phyloP scores from a whole-genome alignment of 2,888 invertebrate species.

The Heliconius cydno region DNA sequence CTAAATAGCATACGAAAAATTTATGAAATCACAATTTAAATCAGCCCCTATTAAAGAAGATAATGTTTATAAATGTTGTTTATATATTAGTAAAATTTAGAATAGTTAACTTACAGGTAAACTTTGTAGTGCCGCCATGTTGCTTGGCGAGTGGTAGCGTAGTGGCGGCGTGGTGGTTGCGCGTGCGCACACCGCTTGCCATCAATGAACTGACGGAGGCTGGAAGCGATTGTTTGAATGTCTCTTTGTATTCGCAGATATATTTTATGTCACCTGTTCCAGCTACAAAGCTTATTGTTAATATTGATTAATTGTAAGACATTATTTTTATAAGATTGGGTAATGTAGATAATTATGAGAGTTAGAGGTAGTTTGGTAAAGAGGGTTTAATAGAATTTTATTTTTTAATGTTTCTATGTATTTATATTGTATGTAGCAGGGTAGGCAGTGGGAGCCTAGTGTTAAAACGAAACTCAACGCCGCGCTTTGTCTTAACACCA shows the following conservation, averaged over 20 bases:
- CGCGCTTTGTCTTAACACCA: too few species aligned
- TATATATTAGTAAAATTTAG: conserved; percentile 45
- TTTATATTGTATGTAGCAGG: too few species aligned
- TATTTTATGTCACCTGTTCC: conserved; percentile 45
- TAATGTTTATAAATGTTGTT: conserved; percentile 30
- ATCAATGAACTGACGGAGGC: conserved; percentile 60
- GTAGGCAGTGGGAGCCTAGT: too few species aligned
- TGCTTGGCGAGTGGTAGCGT: conserved; percentile 72
- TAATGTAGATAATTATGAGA: too few species aligned
- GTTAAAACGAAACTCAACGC: too few species aligned
- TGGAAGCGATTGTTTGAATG: conserved; percentile 52
- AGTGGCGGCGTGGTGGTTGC: conserved; percentile 67
- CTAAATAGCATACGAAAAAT: not conserved
- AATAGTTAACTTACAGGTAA: conserved; percentile 51
- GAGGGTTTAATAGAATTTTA: too few species aligned
- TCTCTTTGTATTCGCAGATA: conserved; percentile 49
- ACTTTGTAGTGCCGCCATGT: conserved; percentile 63
- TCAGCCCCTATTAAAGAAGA: not conserved
- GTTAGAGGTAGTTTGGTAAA: too few species aligned
- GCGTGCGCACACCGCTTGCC: conserved; percentile 63
- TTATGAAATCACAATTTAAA: not conserved
- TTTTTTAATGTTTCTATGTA: too few species aligned
- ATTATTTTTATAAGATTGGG: not conserved
- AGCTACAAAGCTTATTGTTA: conserved; percentile 30
- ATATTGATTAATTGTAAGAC: not conserved